Evolutionary conservation across 2,888 invertebrate genomes (phyloP).

Genomic region (Bursaphelenchus okinawaensis): DNA sequence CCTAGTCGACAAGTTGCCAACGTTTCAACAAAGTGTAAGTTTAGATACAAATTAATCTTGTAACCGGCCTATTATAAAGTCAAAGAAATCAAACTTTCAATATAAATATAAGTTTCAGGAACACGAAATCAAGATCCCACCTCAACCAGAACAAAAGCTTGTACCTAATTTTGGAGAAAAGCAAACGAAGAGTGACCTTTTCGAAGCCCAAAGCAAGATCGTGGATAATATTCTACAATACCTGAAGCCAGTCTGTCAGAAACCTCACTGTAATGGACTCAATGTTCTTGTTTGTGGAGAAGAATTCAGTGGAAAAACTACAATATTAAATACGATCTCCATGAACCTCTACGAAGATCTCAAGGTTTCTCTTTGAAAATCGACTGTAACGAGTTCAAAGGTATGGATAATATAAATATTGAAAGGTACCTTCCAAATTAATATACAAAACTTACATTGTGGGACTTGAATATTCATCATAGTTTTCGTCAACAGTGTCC

Average conservation of each 20-base stretch:
- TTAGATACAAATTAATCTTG: no score
- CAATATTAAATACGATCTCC: constrained; percentile 28
- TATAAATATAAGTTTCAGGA: constrained; percentile 1
- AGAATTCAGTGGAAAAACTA: constrained; percentile 33
- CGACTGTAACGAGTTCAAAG: constrained; percentile 26
- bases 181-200: background rate
- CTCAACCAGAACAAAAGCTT: background rate
- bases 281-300: constrained; percentile 18
- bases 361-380: constrained; percentile 17
- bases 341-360: constrained; percentile 18
- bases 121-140: background rate
- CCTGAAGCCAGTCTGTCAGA: background rate
- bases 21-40: background rate
- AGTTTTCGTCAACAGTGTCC: no score
- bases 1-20: background rate
- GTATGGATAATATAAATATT: constrained; percentile 5
- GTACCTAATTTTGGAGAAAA: background rate
- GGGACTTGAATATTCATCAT: no score
- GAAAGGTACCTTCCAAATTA: no score
- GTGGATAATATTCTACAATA: background rate
- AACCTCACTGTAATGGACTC: constrained; percentile 15
- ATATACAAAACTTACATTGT: no score
- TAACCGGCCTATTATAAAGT: background rate
- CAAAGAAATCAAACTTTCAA: constrained; percentile 1
- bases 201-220: background rate